phyloP scores from a whole-genome alignment of 2,888 invertebrate species.

The Microdon myrmicae region DNA sequence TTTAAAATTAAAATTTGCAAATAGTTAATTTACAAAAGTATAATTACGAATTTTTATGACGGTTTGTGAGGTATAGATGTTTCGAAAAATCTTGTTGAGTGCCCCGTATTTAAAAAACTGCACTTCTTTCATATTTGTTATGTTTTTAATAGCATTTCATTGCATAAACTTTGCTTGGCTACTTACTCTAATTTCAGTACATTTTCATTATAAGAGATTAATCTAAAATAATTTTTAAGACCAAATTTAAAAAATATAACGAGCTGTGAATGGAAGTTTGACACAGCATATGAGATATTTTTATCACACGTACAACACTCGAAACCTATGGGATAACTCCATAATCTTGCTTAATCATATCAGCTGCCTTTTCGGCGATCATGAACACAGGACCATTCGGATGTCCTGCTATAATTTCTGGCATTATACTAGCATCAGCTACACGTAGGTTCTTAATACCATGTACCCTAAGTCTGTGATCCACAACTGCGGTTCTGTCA shows the following conservation, averaged over 20 bases:
- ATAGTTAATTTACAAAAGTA: too few relatives aligned
- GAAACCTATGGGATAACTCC: constrained; percentile 59
- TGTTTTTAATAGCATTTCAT: too few relatives aligned
- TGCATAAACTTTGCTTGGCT: too few relatives aligned
- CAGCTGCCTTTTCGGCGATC: constrained; percentile 71
- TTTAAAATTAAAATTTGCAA: too few relatives aligned
- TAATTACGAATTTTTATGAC: too few relatives aligned
- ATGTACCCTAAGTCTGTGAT: constrained; percentile 70
- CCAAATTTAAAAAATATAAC: too few relatives aligned
- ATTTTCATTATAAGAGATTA: constrained; percentile 35
- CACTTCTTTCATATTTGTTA: too few relatives aligned
- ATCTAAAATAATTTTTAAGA: too few relatives aligned
- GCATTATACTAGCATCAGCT: constrained; percentile 70
- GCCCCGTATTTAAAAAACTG: too few relatives aligned
- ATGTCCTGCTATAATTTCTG: constrained; percentile 69
- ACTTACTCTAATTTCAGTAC: constrained; percentile 45
- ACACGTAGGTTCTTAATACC: constrained; percentile 69
- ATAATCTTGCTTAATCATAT: constrained; percentile 69
- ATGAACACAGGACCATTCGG: constrained; percentile 71
- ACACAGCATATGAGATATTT: constrained; percentile 6
- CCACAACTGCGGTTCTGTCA: constrained; percentile 74
- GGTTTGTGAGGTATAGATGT: too few relatives aligned
- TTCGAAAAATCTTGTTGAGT: too few relatives aligned
- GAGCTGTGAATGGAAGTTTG: too few relatives aligned
- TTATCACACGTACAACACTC: constrained; percentile 27